A percentile compares a stretch with the other conserved stretches of the same genome.
These are phyloP conservation scores for Merops nubicus DNA, from an alignment of 2,113 vertebrate genomes.

Conservation along the genomic window DNA sequence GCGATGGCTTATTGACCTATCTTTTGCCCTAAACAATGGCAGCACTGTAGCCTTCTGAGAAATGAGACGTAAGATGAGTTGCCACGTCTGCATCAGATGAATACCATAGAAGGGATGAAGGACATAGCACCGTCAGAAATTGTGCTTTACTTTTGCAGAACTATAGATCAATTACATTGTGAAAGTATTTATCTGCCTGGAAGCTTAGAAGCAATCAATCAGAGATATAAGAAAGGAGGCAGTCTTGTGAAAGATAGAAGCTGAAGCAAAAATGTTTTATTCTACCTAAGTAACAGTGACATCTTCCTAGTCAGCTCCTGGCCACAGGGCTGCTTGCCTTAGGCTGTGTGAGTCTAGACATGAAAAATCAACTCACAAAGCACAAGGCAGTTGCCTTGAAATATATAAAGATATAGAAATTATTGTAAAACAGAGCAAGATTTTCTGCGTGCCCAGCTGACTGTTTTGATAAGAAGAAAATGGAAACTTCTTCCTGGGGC, in stretches of 20 bases:
- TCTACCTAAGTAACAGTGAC: not conserved
- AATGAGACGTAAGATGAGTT: not conserved
- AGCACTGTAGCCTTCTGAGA: not conserved
- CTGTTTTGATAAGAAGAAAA: not conserved
- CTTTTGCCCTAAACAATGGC: not conserved
- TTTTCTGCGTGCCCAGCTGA: not conserved
- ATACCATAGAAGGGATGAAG: not conserved
- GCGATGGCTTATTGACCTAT: not conserved
- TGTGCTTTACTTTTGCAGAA: not conserved
- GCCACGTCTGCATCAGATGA: accelerated
- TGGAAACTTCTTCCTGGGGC: not conserved
- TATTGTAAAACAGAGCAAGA: not conserved
- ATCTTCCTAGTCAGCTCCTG: not conserved
- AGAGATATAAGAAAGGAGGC: not conserved
- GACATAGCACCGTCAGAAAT: not conserved
- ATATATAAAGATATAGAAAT: not conserved
- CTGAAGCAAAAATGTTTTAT: not conserved
- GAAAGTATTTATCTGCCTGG: not conserved
- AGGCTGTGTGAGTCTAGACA: not conserved
- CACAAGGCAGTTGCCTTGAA: not conserved
- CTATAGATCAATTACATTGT: not conserved
- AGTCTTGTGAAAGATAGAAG: not conserved
- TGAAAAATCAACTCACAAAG: not conserved
- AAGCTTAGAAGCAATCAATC: not conserved
- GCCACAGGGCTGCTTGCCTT: not conserved